Conservation (phyloP, 1,140 invertebrate genomes). For the Trichogramma pretiosum region DNA sequence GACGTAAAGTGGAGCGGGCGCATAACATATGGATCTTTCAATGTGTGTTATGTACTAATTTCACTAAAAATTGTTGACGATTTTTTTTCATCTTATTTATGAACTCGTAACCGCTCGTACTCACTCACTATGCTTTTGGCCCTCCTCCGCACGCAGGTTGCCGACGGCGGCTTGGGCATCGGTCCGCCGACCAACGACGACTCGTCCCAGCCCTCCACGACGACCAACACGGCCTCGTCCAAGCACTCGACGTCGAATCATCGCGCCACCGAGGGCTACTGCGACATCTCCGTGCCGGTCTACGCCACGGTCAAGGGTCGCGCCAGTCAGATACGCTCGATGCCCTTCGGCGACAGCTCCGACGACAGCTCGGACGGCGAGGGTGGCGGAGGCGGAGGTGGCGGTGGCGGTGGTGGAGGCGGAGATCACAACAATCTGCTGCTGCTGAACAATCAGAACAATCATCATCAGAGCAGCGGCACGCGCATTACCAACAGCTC, state of each 20-base stretch:
- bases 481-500: conserved; percentile 49
- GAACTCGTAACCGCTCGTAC: not conserved
- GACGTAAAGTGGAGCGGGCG: not conserved
- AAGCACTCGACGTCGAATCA: conserved; percentile 43
- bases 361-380: conserved; percentile 90
- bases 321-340: conserved; percentile 89
- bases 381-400: conserved; percentile 90
- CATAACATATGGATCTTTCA: conserved; percentile 4
- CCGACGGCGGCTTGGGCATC: conserved; percentile 67
- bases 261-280: conserved; percentile 56
- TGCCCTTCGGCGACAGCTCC: conserved; percentile 92
- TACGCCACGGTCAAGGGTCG: conserved; percentile 94
- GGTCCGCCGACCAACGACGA: conserved; percentile 37
- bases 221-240: conserved; percentile 40
- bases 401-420: conserved; percentile 86
- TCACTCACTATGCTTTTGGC: not conserved
- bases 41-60: no score
- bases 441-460: conserved; percentile 43
- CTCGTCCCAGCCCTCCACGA: conserved; percentile 39
- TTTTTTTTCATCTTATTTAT: not conserved
- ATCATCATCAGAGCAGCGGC: no score
- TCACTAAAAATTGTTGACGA: not conserved
- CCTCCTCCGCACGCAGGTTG: conserved; percentile 56
- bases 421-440: conserved; percentile 56
- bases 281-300: conserved; percentile 83